These are phyloP conservation scores for Drosophila micromelanica DNA, from an alignment of 1,140 invertebrate species.

Conservation along the genomic window DNA sequence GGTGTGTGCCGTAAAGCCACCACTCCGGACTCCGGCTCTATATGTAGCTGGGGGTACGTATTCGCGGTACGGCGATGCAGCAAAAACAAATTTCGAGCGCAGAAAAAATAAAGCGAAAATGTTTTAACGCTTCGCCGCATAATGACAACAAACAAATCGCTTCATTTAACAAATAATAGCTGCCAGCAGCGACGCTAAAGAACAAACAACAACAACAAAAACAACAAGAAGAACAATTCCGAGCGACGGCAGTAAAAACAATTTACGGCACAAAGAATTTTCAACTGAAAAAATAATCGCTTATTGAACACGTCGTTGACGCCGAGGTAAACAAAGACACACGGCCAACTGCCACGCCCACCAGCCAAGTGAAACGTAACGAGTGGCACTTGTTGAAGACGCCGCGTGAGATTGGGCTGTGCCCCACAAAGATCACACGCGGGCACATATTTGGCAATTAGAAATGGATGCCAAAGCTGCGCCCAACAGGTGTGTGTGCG, in stretches of 20 bases:
- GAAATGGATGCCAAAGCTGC: conserved; percentile 20
- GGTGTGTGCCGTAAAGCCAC: conserved; percentile 62
- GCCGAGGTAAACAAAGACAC: conserved; percentile 20
- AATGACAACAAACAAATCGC: conserved; percentile 82
- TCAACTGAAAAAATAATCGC: conserved; percentile 81
- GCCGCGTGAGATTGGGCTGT: conserved; percentile 7
- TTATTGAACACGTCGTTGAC: conserved; percentile 70
- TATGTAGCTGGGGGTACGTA: conserved; percentile 3
- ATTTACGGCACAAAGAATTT: conserved; percentile 61
- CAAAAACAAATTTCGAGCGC: conserved; percentile 74
- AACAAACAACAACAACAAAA: conserved; percentile 49
- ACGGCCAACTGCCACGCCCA: conserved; percentile 51
- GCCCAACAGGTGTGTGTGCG: conserved; percentile 44
- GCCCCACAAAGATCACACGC: conserved; percentile 54
- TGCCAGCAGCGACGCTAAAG: conserved; percentile 60
- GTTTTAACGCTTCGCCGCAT: conserved; percentile 77
- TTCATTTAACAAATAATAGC: conserved; percentile 83
- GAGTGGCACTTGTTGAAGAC: conserved; percentile 55
- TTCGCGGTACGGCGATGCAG: conserved; percentile 22
- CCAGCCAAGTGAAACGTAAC: conserved; percentile 10
- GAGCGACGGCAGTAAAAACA: conserved; percentile 56
- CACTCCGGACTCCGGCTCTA: conserved; percentile 48
- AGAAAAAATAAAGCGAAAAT: conserved; percentile 83
- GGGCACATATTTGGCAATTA: conserved; percentile 70
- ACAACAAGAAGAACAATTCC: conserved; percentile 38